Conservation (phyloP, 1,140 invertebrate species). For the Aleiodes sp. region DNA sequence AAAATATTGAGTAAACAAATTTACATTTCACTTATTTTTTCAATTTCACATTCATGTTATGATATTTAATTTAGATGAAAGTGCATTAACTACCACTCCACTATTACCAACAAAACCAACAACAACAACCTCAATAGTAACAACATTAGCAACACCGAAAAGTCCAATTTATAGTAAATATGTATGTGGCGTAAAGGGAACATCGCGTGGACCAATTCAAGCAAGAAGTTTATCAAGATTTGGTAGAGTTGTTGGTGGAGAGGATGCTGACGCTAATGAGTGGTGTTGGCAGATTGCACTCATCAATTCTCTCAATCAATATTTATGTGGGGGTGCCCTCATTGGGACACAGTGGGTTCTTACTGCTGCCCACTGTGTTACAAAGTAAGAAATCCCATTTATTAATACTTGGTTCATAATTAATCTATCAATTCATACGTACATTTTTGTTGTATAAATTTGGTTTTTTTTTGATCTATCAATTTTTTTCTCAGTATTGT, state of each 20-base stretch:
- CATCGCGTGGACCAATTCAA: constrained; percentile 64
- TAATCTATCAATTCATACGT: background rate
- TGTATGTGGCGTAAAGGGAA: constrained; percentile 89
- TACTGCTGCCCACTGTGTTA: constrained; percentile 95
- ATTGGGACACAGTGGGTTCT: constrained; percentile 95
- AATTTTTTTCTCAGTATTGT: constrained; percentile 76
- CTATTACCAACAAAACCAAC: constrained; percentile 66
- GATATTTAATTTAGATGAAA: constrained; percentile 45
- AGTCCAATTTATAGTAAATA: constrained; percentile 86
- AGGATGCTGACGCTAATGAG: constrained; percentile 87
- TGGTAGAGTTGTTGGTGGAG: constrained; percentile 87
- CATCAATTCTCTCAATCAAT: constrained; percentile 92
- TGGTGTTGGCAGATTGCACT: constrained; percentile 97
- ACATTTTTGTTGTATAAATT: background rate
- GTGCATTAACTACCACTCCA: constrained; percentile 48
- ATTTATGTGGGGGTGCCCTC: constrained; percentile 94
- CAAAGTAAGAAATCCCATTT: constrained; percentile 78
- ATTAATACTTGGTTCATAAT: background rate
- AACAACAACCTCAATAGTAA: constrained; percentile 65
- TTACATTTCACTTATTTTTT: too few species aligned
- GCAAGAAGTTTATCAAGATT: constrained; percentile 64
- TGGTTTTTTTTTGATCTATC: background rate
- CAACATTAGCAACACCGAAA: constrained; percentile 69
- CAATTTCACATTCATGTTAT: too few species aligned
- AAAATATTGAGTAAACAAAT: too few species aligned